Evolutionary conservation across 2,888 invertebrate genomes (phyloP).

Genomic region (Hirudinaria manillensis): DNA sequence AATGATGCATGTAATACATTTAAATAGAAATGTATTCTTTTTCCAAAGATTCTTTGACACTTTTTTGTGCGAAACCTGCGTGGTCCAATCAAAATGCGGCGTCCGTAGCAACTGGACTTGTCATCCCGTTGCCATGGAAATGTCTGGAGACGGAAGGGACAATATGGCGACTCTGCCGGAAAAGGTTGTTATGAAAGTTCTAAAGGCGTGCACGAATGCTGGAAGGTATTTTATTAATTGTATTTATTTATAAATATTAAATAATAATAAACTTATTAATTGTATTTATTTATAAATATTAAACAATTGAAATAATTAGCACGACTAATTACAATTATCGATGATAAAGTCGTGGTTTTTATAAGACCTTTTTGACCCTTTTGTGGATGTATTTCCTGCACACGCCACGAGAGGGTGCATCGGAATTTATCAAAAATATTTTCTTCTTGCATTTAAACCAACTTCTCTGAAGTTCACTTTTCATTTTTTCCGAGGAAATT

Average conservation of each 20-base stretch:
- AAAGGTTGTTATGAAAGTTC: background rate
- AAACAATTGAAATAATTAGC: no score
- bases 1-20: no score
- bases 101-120: background rate
- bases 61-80: slow-evolving; percentile 1
- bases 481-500: no score
- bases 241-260: background rate
- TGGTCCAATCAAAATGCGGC: background rate
- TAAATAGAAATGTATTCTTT: background rate
- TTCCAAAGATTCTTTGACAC: slow-evolving; percentile 11
- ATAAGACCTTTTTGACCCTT: no score
- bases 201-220: background rate
- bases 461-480: no score
- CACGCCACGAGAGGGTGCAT: no score
- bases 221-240: background rate
- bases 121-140: background rate
- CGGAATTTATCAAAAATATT: no score
- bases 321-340: no score
- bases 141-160: background rate
- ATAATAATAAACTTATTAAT: background rate
- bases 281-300: background rate
- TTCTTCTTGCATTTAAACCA: no score
- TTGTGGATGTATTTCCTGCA: no score
- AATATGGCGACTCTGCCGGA: background rate
- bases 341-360: no score